These are phyloP conservation scores for Todiramphus saurophagus DNA, from an alignment of 2,113 vertebrate species.

Conservation along the genomic window DNA sequence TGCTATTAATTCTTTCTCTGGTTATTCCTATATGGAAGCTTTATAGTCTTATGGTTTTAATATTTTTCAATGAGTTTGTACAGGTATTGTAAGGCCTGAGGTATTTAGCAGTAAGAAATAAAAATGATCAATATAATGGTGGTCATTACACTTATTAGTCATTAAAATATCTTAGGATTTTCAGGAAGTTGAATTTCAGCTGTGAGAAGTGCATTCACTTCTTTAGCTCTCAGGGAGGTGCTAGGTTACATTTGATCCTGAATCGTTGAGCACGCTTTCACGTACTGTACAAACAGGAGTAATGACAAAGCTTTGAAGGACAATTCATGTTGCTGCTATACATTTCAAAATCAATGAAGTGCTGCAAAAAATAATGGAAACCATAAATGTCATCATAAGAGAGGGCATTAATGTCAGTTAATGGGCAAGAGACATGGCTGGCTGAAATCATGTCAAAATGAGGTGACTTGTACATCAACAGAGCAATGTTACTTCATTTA, in stretches of 20 bases:
- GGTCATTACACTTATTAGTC: background rate
- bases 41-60: background rate
- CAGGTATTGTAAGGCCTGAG: background rate
- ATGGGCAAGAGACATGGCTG: background rate
- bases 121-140: background rate
- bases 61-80: background rate
- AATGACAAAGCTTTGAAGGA: conserved; percentile 29
- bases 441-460: background rate
- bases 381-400: conserved; percentile 7
- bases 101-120: background rate
- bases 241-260: background rate
- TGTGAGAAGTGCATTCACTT: background rate
- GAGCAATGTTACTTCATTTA: background rate
- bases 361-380: conserved; percentile 48
- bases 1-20: background rate
- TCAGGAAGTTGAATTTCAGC: background rate
- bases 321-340: conserved; percentile 17
- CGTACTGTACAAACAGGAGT: background rate
- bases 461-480: background rate
- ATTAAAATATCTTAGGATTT: background rate
- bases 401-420: background rate
- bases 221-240: background rate
- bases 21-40: background rate
- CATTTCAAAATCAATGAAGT: conserved; percentile 35
- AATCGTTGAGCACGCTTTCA: background rate